Conservation (phyloP, 2,113 vertebrate genomes). For the Phylloscopus whistleri region DNA sequence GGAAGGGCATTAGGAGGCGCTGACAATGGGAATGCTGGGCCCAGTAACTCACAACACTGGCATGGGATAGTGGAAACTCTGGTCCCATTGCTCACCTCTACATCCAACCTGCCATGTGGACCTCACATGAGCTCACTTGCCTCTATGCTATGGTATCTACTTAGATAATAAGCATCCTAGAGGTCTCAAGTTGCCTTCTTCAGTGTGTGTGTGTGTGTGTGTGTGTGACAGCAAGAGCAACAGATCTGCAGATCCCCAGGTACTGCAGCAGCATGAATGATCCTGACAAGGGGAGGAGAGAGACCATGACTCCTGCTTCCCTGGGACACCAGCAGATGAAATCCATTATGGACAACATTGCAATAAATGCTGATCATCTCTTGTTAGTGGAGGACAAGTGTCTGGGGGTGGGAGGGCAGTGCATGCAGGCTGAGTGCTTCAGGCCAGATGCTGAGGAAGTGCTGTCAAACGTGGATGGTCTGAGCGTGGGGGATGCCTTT, state of each 20-base stretch:
- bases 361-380: background rate
- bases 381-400: background rate
- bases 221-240: background rate
- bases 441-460: background rate
- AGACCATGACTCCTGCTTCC: background rate
- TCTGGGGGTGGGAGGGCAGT: background rate
- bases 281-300: background rate
- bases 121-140: background rate
- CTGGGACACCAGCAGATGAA: fast-evolving
- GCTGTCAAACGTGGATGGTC: background rate
- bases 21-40: background rate
- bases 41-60: background rate
- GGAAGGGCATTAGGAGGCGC: background rate
- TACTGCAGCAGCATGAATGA: background rate
- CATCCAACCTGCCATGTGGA: background rate
- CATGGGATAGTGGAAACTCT: background rate
- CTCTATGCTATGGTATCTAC: background rate
- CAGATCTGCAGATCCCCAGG: background rate
- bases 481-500: background rate
- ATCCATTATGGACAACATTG: background rate
- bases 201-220: background rate
- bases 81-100: background rate
- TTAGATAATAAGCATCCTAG: background rate
- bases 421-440: background rate
- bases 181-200: background rate